These are phyloP conservation scores for Muntiacus muntjak DNA, from an alignment of 2,113 vertebrate species.

Conservation along the genomic window DNA sequence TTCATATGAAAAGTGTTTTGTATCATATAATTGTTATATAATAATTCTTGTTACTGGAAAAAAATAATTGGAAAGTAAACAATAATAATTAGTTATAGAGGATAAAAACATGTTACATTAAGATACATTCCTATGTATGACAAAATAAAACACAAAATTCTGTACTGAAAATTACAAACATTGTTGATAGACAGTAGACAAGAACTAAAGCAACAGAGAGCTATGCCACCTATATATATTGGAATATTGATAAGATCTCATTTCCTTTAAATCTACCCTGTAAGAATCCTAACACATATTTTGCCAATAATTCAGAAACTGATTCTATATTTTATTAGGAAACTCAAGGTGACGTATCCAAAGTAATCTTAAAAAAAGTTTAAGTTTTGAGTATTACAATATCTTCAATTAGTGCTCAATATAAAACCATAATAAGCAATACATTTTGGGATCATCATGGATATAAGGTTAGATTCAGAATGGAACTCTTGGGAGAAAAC, in stretches of 20 bases:
- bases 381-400: background rate
- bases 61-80: background rate
- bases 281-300: background rate
- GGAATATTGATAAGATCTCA: background rate
- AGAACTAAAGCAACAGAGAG: background rate
- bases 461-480: background rate
- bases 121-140: fast-evolving
- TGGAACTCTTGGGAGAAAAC: background rate
- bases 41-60: background rate
- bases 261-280: background rate
- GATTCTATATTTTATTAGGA: background rate
- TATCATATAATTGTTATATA: background rate
- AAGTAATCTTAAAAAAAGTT: background rate
- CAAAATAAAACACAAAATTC: background rate
- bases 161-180: background rate
- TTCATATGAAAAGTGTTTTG: background rate
- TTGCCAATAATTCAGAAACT: background rate
- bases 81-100: background rate
- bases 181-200: background rate
- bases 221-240: background rate
- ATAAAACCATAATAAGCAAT: background rate
- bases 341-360: background rate
- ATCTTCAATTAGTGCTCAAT: background rate
- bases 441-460: background rate
- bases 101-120: background rate